These are phyloP conservation scores for Orycteropus afer DNA, from an alignment of 2,113 vertebrate species.

Conservation along the genomic window DNA sequence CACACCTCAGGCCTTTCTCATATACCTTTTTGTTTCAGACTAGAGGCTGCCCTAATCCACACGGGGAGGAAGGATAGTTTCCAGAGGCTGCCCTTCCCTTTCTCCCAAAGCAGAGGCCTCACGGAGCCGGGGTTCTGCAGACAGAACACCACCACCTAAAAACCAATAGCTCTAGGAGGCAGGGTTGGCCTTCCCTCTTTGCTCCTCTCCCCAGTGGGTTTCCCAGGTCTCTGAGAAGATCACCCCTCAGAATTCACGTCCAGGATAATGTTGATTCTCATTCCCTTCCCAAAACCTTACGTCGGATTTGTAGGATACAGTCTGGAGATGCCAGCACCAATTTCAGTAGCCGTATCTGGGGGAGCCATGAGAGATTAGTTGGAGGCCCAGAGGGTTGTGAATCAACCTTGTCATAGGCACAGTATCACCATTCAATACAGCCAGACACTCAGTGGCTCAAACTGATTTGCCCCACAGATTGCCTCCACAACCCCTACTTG, in stretches of 20 bases:
- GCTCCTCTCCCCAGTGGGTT: neutral
- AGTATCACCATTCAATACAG: neutral
- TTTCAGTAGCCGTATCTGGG: neutral
- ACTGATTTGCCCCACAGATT: neutral
- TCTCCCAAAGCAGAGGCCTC: neutral
- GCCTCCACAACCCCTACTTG: neutral
- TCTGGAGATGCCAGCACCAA: neutral
- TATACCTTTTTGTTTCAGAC: neutral
- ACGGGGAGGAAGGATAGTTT: neutral
- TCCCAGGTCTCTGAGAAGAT: neutral
- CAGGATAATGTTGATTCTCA: neutral
- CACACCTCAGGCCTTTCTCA: neutral
- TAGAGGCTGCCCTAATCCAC: neutral
- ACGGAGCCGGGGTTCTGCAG: accelerated
- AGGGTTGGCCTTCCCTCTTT: neutral
- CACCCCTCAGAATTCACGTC: neutral
- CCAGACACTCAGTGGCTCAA: neutral
- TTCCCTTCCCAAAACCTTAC: neutral
- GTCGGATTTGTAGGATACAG: neutral
- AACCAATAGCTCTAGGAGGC: neutral
- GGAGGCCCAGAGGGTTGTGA: neutral
- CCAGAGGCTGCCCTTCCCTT: neutral
- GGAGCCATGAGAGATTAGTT: neutral
- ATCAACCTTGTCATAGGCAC: neutral
- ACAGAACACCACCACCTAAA: neutral